Evolutionary conservation across 2,888 invertebrate genomes (phyloP).

Genomic region (Sicus ferrugineus): DNA sequence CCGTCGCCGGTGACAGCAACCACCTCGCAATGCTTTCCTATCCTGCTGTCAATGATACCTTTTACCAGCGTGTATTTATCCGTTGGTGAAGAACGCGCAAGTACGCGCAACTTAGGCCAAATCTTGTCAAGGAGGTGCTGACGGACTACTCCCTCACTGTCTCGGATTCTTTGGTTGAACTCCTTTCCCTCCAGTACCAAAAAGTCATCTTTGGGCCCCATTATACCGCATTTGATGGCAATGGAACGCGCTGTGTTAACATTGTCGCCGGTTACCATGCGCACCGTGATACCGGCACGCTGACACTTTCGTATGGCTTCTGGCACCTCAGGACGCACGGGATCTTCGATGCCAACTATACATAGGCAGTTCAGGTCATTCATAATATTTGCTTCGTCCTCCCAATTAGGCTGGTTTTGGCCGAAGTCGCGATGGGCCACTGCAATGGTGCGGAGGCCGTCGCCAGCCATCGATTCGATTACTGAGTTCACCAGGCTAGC

Average conservation of each 20-base stretch:
- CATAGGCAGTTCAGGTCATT: constrained; percentile 93
- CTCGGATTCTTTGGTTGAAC: constrained; percentile 91
- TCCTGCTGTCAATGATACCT: constrained; percentile 96
- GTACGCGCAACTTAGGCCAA: constrained; percentile 94
- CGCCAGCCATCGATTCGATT: constrained; percentile 98
- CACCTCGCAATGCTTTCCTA: constrained; percentile 89
- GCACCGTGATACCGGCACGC: constrained; percentile 96
- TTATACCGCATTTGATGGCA: constrained; percentile 95
- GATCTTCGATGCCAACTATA: constrained; percentile 98
- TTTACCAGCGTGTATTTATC: constrained; percentile 98
- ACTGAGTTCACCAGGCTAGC: constrained; percentile 90
- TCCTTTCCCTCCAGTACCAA: constrained; percentile 97
- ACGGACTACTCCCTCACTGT: constrained; percentile 88
- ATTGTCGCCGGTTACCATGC: constrained; percentile 99
- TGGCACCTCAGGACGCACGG: constrained; percentile 94
- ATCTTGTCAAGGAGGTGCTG: constrained; percentile 94
- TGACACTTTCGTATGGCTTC: constrained; percentile 95
- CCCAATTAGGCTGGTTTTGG: constrained; percentile 96
- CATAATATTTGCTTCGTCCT: constrained; percentile 93
- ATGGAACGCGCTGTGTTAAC: constrained; percentile 98
- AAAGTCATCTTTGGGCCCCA: constrained; percentile 93
- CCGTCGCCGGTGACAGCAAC: constrained; percentile 99
- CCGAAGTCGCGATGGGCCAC: constrained; percentile 92
- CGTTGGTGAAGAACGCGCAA: constrained; percentile 96
- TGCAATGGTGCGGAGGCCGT: constrained; percentile 94